These are phyloP conservation scores for Acleris literana DNA, from an alignment of 2,888 invertebrate genomes.

Conservation along the genomic window DNA sequence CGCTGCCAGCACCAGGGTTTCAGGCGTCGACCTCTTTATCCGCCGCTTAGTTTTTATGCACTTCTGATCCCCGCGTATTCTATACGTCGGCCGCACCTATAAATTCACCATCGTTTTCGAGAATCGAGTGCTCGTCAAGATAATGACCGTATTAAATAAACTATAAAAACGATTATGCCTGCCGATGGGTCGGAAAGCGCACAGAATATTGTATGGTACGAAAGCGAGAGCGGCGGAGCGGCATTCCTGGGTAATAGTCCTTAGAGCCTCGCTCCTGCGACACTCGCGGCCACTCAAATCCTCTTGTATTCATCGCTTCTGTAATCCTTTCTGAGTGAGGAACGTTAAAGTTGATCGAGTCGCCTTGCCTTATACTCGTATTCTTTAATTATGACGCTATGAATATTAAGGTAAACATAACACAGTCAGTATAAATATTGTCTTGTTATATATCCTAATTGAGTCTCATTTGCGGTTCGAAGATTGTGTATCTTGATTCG, in stretches of 20 bases:
- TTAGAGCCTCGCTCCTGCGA: constrained; percentile 49
- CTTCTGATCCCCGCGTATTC: not conserved
- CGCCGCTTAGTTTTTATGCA: not conserved
- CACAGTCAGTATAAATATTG: not conserved
- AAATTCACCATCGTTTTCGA: constrained; percentile 36
- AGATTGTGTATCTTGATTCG: constrained; percentile 42
- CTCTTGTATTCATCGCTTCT: constrained; percentile 6
- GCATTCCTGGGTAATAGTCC: constrained; percentile 78
- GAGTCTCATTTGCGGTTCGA: constrained; percentile 11
- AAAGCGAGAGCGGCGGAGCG: constrained; percentile 75
- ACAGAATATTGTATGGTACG: constrained; percentile 45
- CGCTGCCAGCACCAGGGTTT: too few species aligned
- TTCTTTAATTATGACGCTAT: too few species aligned
- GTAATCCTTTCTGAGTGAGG: not conserved
- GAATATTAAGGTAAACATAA: not conserved
- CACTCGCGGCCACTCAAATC: not conserved
- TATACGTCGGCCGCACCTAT: constrained; percentile 1
- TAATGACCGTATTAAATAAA: constrained; percentile 60
- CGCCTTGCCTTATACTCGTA: not conserved
- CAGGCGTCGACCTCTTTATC: not conserved
- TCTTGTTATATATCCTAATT: constrained; percentile 10
- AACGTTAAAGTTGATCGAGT: not conserved
- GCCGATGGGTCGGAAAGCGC: constrained; percentile 38
- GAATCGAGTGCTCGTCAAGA: constrained; percentile 44
- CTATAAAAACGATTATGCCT: constrained; percentile 62